Conservation (phyloP, 2,113 vertebrate species). For the Piprites chloris region DNA sequence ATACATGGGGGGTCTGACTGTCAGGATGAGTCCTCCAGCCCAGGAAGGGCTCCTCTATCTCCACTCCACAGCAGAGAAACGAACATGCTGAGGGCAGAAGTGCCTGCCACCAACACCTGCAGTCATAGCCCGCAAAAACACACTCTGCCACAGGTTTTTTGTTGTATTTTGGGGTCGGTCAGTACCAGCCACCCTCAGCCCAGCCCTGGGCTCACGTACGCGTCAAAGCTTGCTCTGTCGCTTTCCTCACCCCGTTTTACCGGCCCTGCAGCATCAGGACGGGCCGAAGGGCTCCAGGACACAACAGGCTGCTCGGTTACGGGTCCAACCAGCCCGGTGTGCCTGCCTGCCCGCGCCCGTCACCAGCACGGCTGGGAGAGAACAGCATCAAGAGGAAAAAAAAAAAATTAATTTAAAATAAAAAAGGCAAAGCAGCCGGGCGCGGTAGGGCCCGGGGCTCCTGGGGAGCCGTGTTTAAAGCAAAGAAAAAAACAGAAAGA, state of each 20-base stretch:
- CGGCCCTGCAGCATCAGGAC: background rate
- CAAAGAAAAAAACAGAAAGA: background rate
- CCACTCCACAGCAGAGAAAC: background rate
- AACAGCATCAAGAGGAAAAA: rapidly evolving
- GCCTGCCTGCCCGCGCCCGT: background rate
- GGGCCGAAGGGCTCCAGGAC: background rate
- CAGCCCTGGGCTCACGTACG: background rate
- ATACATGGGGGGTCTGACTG: rapidly evolving
- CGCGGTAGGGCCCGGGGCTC: background rate
- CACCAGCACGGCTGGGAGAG: background rate
- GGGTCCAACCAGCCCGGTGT: background rate
- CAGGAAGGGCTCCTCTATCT: rapidly evolving
- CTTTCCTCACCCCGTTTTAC: background rate
- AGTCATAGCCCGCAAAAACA: background rate
- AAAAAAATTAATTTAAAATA: background rate
- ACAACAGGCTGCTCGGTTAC: rapidly evolving
- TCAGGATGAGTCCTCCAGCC: background rate
- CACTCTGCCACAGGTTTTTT: background rate
- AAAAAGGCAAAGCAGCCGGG: background rate
- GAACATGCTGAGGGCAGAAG: background rate
- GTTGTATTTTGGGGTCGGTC: background rate
- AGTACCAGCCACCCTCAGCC: background rate
- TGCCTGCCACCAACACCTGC: background rate
- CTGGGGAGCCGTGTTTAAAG: background rate
- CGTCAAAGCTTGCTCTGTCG: background rate